Percentiles rank a stretch among this genome's conserved stretches.
Conservation (phyloP, 2,113 vertebrate genomes). For the Perognathus longimembris region DNA sequence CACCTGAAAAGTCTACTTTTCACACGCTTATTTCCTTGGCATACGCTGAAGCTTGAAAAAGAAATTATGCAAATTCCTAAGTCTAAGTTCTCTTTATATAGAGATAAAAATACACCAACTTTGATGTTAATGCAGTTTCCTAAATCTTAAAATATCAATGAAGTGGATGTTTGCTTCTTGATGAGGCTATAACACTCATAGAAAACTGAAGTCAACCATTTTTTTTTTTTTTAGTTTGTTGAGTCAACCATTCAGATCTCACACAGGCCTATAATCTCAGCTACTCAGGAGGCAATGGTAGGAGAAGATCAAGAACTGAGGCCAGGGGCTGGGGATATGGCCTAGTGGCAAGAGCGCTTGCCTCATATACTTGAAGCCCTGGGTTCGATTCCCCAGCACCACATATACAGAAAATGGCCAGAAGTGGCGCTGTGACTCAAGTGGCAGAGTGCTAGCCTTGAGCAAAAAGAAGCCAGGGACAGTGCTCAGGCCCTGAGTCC, state of each 20-base stretch:
- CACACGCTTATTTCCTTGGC: not conserved
- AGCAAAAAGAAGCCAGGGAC: too few species aligned
- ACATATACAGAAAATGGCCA: too few species aligned
- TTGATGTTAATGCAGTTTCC: conserved; percentile 26
- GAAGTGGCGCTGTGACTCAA: too few species aligned
- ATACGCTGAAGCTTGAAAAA: not conserved
- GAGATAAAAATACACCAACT: conserved; percentile 13
- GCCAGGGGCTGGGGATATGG: too few species aligned
- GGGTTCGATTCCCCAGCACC: too few species aligned
- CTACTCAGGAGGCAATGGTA: too few species aligned
- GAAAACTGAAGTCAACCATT: conserved; percentile 19
- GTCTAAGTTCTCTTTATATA: not conserved
- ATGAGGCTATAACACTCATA: not conserved
- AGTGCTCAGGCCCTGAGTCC: too few species aligned
- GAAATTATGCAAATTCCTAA: too few species aligned
- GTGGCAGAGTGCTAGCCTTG: too few species aligned
- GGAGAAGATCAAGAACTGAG: too few species aligned
- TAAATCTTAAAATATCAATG: conserved; percentile 3
- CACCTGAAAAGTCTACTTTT: conserved; percentile 14
- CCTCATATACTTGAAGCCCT: too few species aligned
- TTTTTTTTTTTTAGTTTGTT: conserved; percentile 8
- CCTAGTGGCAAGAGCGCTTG: too few species aligned
- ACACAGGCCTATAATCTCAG: not conserved
- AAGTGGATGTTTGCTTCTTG: conserved; percentile 7
- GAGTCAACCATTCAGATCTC: conserved; percentile 21